phyloP scores from a whole-genome alignment of 2,888 invertebrate genomes.

The Cheilosia impressa region DNA sequence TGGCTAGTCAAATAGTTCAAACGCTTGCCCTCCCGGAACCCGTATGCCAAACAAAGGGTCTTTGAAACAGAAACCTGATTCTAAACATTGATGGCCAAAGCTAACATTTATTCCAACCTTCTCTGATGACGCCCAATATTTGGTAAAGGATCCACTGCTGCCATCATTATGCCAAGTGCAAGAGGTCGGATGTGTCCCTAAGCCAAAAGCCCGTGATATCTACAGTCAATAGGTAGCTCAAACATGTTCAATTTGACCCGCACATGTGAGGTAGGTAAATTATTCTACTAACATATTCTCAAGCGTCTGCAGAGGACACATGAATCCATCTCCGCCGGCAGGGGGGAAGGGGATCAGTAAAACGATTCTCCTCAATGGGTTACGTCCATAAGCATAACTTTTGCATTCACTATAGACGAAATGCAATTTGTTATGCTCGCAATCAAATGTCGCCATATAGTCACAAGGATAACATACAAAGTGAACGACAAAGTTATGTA shows the following conservation, averaged over 20 bases:
- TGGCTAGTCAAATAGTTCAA: no score
- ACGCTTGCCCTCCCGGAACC: no score
- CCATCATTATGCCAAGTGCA: slow-evolving; percentile 6
- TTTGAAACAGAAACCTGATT: no score
- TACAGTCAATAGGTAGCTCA: background rate
- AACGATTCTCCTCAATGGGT: slow-evolving; percentile 5
- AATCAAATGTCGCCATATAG: slow-evolving; percentile 17
- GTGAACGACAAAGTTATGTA: background rate
- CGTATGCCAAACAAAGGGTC: no score
- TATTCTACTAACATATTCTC: background rate
- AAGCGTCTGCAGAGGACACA: slow-evolving; percentile 5
- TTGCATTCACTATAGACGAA: slow-evolving; percentile 19
- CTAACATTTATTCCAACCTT: no score
- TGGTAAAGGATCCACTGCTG: background rate
- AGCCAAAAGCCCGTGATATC: background rate
- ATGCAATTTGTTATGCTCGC: slow-evolving; percentile 20
- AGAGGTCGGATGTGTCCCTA: background rate
- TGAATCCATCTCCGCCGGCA: background rate
- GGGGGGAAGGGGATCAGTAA: background rate
- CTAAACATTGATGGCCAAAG: no score
- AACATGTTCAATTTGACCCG: background rate
- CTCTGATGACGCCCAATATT: no score
- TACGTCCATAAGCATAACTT: slow-evolving; percentile 14
- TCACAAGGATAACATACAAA: slow-evolving; percentile 3
- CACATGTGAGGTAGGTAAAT: background rate